These are phyloP conservation scores for Baryphthengus martii DNA, from an alignment of 2,113 vertebrate species.

Conservation along the genomic window DNA sequence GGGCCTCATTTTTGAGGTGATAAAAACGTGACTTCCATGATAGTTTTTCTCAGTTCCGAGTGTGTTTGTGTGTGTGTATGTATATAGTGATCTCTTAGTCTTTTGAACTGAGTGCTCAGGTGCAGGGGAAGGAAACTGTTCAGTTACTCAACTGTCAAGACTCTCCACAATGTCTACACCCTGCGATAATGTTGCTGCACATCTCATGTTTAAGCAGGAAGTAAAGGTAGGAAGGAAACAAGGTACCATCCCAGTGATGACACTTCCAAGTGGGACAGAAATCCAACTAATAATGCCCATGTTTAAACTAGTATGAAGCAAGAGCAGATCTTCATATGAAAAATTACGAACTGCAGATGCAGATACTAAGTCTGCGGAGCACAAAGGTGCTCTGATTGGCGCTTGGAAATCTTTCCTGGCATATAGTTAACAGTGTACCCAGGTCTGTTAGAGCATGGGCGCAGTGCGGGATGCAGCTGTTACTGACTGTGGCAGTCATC, in stretches of 20 bases:
- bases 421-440: neutral
- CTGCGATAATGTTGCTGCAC: neutral
- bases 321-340: neutral
- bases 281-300: neutral
- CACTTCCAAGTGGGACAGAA: neutral
- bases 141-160: neutral
- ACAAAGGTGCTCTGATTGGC: neutral
- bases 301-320: neutral
- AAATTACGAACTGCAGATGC: neutral
- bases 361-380: neutral
- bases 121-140: neutral
- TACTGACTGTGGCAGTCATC: neutral
- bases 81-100: neutral
- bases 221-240: neutral
- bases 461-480: neutral
- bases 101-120: neutral
- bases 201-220: neutral
- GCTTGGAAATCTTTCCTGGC: neutral
- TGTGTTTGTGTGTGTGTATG: too few relatives aligned
- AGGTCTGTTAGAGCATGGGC: fast-evolving
- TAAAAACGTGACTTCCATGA: neutral
- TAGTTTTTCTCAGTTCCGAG: neutral
- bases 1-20: neutral
- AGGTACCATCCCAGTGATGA: neutral
- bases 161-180: neutral